Base-by-base conservation (phyloP, 2,797 vertebrate genomes). In the Graptemys geographica region DNA sequence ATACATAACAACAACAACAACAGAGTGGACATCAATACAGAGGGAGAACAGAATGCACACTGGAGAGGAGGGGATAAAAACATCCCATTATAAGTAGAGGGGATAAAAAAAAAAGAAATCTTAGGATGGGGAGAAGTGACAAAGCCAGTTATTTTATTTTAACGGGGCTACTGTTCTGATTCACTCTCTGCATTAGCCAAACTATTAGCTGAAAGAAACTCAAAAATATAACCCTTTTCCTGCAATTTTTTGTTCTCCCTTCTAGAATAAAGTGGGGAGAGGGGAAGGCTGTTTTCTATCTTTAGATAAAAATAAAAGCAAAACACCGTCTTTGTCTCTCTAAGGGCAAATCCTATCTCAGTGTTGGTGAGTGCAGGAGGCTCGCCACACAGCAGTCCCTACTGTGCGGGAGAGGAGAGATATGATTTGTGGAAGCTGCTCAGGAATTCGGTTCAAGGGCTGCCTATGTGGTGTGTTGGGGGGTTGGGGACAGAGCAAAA, bases 61-160 rank as follows among this genome's bases (percentile, higher is more conserved):
- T 3, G 56, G 74, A 23, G 57, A 57, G 84, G 86, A 0, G 1
- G 8, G 28, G 25, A 9, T 0, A 44, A 10, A 59, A 33, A 4
- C 51, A 37, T 55, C n/a, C 51, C 37, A 12, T 65, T 79, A 83
- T 44, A 74, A 55, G 7, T 52, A 5, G 85, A 87, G 47, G 8
- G 7, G 2, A 19, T 7, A n/a, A n/a, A 65, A 18, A 89, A 19
- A 19, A 55, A 81, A 81, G 11, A 8, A 56, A 0, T 81, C 56
- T 16, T 19, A 55, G 6, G 53, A 31, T 21, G 80, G 28, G 0
- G 0, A 95, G 90, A 10, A 49, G 10, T 93, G 90, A 65, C 37
- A 37, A n/a, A 74, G 5, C 59, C 41, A 28, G 31, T 21, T 2
- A 8, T 37, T 91, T 83, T 21, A 88, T 83, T 87, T 81, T 88